Evolutionary conservation across 30 jellyfish, hydroid and myxozoan species (phyloP).

Genomic region (Hydra vulgaris): DNA sequence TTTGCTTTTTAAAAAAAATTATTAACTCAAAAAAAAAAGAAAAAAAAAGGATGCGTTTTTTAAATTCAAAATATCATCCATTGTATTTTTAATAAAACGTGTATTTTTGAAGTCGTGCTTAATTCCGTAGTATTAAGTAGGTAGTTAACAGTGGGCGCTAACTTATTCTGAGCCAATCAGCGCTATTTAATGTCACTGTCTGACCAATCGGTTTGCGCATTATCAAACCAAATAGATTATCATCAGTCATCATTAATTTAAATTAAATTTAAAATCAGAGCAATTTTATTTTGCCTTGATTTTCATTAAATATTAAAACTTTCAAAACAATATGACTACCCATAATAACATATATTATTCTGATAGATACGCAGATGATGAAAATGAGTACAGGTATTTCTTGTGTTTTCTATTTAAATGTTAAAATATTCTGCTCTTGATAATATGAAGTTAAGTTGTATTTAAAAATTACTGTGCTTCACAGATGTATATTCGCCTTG

Average conservation of each 20-base stretch:
- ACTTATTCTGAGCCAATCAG: neutral
- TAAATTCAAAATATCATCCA: too few relatives aligned
- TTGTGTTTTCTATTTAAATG: neutral
- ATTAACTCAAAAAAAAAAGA: too few relatives aligned
- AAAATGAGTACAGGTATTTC: slow-evolving; percentile 13
- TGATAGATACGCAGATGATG: slow-evolving; percentile 21
- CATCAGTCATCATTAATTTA: neutral
- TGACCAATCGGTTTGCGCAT: neutral
- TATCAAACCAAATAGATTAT: too few relatives aligned
- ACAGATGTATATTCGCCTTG: too few relatives aligned
- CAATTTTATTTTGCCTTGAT: neutral
- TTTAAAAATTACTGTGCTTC: too few relatives aligned
- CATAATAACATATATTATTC: slow-evolving; percentile 20
- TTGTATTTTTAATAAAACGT: too few relatives aligned
- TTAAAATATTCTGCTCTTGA: too few relatives aligned
- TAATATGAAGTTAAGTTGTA: too few relatives aligned
- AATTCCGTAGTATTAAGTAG: too few relatives aligned
- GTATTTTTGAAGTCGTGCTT: too few relatives aligned
- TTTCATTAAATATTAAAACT: neutral
- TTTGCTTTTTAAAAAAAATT: too few relatives aligned
- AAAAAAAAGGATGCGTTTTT: too few relatives aligned
- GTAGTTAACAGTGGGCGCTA: neutral
- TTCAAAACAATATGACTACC: slow-evolving; percentile 9
- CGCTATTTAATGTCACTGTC: neutral
- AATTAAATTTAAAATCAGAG: neutral